These are phyloP conservation scores for Sinohyriopsis cumingii DNA, from an alignment of 2,888 invertebrate genomes.

Conservation along the genomic window DNA sequence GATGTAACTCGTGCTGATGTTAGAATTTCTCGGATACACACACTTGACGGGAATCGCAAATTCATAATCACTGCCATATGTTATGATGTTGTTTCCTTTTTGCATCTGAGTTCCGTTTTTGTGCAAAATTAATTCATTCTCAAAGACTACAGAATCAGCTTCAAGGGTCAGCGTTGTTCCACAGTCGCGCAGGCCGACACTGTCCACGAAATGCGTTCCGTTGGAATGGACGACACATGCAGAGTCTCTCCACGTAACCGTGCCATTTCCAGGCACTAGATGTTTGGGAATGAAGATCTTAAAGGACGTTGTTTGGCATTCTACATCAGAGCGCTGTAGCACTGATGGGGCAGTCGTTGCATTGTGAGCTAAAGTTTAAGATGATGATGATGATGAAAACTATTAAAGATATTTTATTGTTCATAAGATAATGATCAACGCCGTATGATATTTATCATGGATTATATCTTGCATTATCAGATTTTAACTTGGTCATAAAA, in stretches of 20 bases:
- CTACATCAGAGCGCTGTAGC: conserved; percentile 31
- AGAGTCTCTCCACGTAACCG: conserved; percentile 37
- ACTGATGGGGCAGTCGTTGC: conserved; percentile 20
- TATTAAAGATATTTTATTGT: no score
- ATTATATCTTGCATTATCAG: no score
- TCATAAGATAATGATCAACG: no score
- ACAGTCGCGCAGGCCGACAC: conserved; percentile 24
- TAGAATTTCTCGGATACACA: conserved; percentile 32
- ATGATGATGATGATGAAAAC: no score
- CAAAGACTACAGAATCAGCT: conserved; percentile 29
- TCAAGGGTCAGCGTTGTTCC: conserved; percentile 36
- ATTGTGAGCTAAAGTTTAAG: no score
- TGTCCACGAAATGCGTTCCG: conserved; percentile 31
- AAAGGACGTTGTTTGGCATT: conserved; percentile 28
- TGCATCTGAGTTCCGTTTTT: conserved; percentile 8
- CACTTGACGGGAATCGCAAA: conserved; percentile 40
- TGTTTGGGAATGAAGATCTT: conserved; percentile 24
- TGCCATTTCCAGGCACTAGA: conserved; percentile 17
- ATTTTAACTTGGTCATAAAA: no score
- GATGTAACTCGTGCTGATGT: conserved; percentile 22
- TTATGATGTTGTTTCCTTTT: conserved; percentile 4
- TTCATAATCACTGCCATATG: conserved; percentile 32
- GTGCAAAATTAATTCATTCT: conserved; percentile 35
- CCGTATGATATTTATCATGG: no score
- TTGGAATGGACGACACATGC: conserved; percentile 24